Evolutionary conservation across 2,113 vertebrate species (phyloP), one percentile per base, ranked within the genome.

Genomic region (Dryoscopus gambensis): DNA sequence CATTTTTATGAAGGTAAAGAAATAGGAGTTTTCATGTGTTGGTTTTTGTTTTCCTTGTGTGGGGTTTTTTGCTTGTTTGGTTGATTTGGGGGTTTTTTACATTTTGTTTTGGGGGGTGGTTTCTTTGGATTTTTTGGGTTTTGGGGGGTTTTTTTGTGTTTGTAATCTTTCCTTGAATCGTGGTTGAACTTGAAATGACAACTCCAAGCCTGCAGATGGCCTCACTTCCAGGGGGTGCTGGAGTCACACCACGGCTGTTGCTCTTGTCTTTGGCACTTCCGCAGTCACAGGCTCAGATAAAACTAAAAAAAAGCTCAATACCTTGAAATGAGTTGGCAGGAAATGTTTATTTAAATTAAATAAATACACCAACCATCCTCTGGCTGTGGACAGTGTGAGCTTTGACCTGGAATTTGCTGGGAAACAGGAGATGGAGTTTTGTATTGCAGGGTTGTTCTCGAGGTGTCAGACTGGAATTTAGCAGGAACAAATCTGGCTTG

Each of bases 401-500:
- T 30, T 20, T n/a, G 47, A 19, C 15, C 49, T 67, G 56, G 11
- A 25, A 20, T 31, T 59, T 13, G 6, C 35, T 24, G 60, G 40
- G 30, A 27, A 27, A 4, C 28, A 9, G 4, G 47, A 44, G 39
- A 6, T 8, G 75, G 39, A 12, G 2, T 39, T 52, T 67, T 7
- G 5, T 15, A 67, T 13, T 21, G 33, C 31, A 13, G 33, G 39
- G 9, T 17, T 24, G 16, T 4, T 50, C 40, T 42, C 22, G 15
- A 33, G 52, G 50, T 1, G 2, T 30, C 49, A 50, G 19, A 1
- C 10, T 49, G 68, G 18, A 50, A 62, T 10, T 62, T 15, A 64
- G 46, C 0, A 1, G 60, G 62, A 21, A 6, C 11, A 9, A 44
- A 17, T 13, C 44, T n/a, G 11, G 19, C 39, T 31, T 15, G n/a